Percentiles rank a stretch among this genome's conserved stretches.
These are phyloP conservation scores for Junonia oenone DNA, from an alignment of 2,888 invertebrate species.

Conservation along the genomic window DNA sequence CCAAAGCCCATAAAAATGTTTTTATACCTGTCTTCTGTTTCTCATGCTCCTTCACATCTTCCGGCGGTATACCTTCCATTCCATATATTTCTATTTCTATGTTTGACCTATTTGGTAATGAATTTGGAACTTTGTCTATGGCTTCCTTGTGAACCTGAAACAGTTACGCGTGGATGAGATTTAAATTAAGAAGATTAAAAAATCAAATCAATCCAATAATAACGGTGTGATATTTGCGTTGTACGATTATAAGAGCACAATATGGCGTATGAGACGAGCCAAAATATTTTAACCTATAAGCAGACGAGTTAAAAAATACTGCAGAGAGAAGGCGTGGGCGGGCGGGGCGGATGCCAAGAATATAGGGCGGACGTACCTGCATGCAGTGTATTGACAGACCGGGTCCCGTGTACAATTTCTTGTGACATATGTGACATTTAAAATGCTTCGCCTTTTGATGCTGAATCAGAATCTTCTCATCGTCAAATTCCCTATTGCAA, in stretches of 20 bases:
- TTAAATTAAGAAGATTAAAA: background rate
- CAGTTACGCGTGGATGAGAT: slow-evolving; percentile 20
- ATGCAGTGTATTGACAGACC: slow-evolving; percentile 99
- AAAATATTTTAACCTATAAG: slow-evolving; percentile 63
- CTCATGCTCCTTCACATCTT: slow-evolving; percentile 96
- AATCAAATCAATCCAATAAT: background rate
- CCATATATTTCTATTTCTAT: slow-evolving; percentile 99
- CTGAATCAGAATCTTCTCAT: slow-evolving; percentile 99
- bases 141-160: slow-evolving; percentile 98
- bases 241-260: slow-evolving; percentile 48
- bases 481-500: slow-evolving; percentile 99
- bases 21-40: slow-evolving; percentile 86
- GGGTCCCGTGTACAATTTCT: slow-evolving; percentile 98
- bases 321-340: slow-evolving; percentile 41
- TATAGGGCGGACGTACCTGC: slow-evolving; percentile 85
- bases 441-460: slow-evolving; percentile 99
- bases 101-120: slow-evolving; percentile 97
- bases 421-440: slow-evolving; percentile 99
- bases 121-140: slow-evolving; percentile 99
- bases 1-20: slow-evolving; percentile 42
- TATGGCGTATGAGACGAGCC: slow-evolving; percentile 54
- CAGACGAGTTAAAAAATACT: slow-evolving; percentile 55
- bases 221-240: slow-evolving; percentile 45
- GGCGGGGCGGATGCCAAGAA: slow-evolving; percentile 59
- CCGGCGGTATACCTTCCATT: slow-evolving; percentile 99